Percentiles rank a stretch among this genome's conserved stretches.
These are phyloP conservation scores for Paramuricea clavata DNA, from an alignment of 92 coral and sea anemone genomes.

Conservation along the genomic window DNA sequence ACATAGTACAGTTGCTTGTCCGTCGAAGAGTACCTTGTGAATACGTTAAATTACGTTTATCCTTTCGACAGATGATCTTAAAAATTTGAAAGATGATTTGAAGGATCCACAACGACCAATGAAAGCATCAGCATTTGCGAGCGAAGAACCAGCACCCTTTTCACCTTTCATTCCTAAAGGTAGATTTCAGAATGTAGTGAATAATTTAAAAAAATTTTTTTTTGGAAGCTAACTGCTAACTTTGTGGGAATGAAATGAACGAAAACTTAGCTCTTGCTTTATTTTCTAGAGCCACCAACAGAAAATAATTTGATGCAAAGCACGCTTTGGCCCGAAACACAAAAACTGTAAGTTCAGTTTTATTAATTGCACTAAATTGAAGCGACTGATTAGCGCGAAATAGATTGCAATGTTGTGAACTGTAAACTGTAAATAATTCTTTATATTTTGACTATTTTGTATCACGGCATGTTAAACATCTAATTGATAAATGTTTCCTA, in stretches of 20 bases:
- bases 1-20: no score
- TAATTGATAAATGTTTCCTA: no score
- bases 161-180: conserved; percentile 79
- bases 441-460: no score
- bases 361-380: neutral
- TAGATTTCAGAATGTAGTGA: no score
- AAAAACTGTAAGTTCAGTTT: conserved; percentile 85
- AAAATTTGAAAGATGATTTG: conserved; percentile 65
- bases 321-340: conserved; percentile 98
- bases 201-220: no score
- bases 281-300: conserved; percentile 84
- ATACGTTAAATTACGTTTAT: no score
- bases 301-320: conserved; percentile 89
- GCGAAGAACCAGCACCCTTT: conserved; percentile 89
- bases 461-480: no score
- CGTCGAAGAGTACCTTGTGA: no score
- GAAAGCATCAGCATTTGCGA: conserved; percentile 92
- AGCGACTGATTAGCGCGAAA: no score
- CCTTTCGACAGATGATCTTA: conserved; percentile 78
- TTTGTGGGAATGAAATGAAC: neutral
- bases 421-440: neutral
- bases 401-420: neutral
- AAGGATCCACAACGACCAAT: conserved; percentile 78
- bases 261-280: neutral
- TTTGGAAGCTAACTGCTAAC: no score